Base-by-base conservation (phyloP, 2,797 vertebrate genomes). In the Lithobates sylvaticus region DNA sequence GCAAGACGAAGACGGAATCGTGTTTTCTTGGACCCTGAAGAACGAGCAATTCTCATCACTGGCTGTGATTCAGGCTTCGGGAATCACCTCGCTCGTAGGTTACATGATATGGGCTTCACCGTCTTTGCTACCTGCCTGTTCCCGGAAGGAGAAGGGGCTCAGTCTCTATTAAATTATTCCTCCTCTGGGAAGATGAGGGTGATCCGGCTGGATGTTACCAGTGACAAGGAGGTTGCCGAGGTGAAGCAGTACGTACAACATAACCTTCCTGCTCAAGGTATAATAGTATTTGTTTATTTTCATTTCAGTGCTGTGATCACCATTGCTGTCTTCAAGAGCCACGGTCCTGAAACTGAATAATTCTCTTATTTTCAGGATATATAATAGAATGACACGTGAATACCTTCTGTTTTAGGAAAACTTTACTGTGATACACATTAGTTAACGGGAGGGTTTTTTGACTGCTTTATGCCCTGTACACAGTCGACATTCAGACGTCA, bases 1-100 rank as follows among this genome's bases (percentile, higher is more conserved):
- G 34, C 5, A n/a, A 54, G 58, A 23, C 1, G 42, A 23, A 64
- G 83, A 50, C 4, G 36, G 0, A 78, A 3, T 74, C 79, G 61
- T 83, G 76, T 69, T 13, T 71, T 2, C 5, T 16, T 74, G 75
- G 88, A 90, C 3, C 81, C 89, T 18, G 80, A 79, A 44, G 92
- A 89, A 12, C 81, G 90, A 71, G 91, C 92, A 18, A 89, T 92
- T 78, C 90, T 92, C 32, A 91, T 92, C 76, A 92, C 92, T 23
- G 92, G 92, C 90, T 92, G 92, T 72, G 91, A 92, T 88, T 90
- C 89, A 78, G 92, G 92, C 61, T 92, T 92, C 88, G 91, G 91
- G 74, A 90, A 91, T 75, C 78, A 89, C 23, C 84, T 92, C 80
- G 92, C 91, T 9, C 89, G 89, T 13, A 88, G 88, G 42, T 85